phyloP scores from a whole-genome alignment of 2,888 invertebrate genomes.

The Auanema sp. region DNA sequence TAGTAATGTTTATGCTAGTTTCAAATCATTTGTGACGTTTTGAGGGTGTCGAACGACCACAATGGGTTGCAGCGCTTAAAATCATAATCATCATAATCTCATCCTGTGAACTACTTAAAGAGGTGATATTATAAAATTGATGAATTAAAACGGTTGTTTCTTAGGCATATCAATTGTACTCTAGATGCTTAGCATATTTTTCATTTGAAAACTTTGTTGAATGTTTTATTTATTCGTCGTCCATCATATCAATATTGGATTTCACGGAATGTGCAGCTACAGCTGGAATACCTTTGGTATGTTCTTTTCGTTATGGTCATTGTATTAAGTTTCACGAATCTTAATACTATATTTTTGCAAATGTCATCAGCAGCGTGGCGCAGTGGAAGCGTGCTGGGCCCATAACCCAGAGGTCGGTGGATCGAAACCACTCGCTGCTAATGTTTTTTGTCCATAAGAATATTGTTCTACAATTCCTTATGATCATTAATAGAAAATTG shows the following conservation, averaged over 20 bases:
- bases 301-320: too few relatives aligned
- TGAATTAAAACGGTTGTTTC: conserved; percentile 21
- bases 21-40: background rate
- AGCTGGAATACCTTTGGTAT: conserved; percentile 65
- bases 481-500: background rate
- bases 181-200: conserved; percentile 67
- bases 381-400: background rate
- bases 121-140: conserved; percentile 53
- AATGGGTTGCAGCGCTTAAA: conserved; percentile 14
- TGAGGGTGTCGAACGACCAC: background rate
- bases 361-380: background rate
- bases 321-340: too few relatives aligned
- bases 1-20: background rate
- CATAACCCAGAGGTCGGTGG: background rate
- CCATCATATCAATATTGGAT: conserved; percentile 67
- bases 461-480: background rate
- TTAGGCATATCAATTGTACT: conserved; percentile 66
- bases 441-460: background rate
- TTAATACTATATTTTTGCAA: too few relatives aligned
- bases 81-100: conserved; percentile 63
- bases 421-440: conserved; percentile 11
- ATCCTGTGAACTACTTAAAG: conserved; percentile 65
- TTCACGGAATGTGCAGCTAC: conserved; percentile 64
- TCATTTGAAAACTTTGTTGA: conserved; percentile 68
- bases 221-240: conserved; percentile 67